Evolutionary conservation across 2,797 vertebrate genomes (phyloP), one percentile per base, ranked within the genome.

Genomic region (Chelon auratus): DNA sequence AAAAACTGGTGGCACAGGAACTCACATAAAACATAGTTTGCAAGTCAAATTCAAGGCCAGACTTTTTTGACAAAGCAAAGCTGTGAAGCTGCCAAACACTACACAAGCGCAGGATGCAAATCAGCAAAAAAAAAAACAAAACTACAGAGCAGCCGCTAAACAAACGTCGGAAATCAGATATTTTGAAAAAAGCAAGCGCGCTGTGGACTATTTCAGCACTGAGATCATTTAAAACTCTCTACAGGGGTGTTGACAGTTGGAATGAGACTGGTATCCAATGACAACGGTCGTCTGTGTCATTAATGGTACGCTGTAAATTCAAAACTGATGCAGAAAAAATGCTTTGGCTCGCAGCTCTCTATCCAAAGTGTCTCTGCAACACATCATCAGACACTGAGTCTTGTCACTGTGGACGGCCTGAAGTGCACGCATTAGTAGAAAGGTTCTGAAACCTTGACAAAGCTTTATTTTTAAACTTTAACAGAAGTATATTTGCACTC

Each of bases 61-160:
- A 4, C 1, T 37, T 15, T 40, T 6, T 6, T 33, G 30, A 33
- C 10, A 42, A 66, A 78, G 78, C 72, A 77, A 74, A 81, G 78
- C 78, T 54, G 40, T 4, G 30, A 68, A 68, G 75, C 66, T 53
- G 72, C 18, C 6, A 39, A 64, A 40, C 73, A 51, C 76, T 78
- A 62, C 39, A 56, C n/a, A 15, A 80, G 72, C 67, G 3, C 22
- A 59, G 3, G 36, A 65, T 12, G 24, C 30, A 74, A 50, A 66
- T 5, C 18, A 30, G 14, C 0, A 2, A 18, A 5, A 9, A 26
- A 56, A 45, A 65, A 59, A 4, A 24, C 5, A 13, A 60, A 43
- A 67, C 42, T 20, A 33, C 42, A 17, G 50, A 1, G 12, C 36
- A 11, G 14, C 37, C 47, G 26, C 45, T 13, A 15, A 26, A 26